phyloP scores from a whole-genome alignment of 2,888 invertebrate species.

The Heliconius ismenius region DNA sequence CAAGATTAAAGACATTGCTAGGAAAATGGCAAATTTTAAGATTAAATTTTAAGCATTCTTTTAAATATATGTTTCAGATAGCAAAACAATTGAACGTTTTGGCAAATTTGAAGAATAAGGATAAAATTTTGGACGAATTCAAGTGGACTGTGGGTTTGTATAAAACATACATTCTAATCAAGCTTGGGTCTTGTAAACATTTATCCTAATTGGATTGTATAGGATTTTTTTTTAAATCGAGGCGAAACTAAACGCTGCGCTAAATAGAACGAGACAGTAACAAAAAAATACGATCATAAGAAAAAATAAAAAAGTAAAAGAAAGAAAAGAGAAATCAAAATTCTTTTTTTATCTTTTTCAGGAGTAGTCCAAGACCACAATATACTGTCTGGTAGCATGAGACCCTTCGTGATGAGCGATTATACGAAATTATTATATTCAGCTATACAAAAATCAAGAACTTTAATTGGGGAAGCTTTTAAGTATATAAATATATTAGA shows the following conservation, averaged over 20 bases:
- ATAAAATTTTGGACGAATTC: constrained; percentile 57
- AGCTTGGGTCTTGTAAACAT: no score
- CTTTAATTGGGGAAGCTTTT: constrained; percentile 52
- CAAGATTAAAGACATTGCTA: neutral
- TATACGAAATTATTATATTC: constrained; percentile 51
- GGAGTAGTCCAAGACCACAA: constrained; percentile 65
- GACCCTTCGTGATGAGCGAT: constrained; percentile 48
- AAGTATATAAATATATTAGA: constrained; percentile 52
- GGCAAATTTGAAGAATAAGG: constrained; percentile 50
- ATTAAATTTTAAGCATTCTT: neutral
- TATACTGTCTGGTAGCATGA: constrained; percentile 55
- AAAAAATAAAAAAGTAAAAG: neutral
- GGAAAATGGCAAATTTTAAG: no score
- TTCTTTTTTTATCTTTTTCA: constrained; percentile 43
- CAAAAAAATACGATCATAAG: neutral
- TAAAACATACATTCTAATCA: neutral
- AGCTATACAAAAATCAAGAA: constrained; percentile 48
- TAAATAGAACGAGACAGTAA: no score
- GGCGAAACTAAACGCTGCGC: no score
- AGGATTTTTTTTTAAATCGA: no score
- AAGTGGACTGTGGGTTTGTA: constrained; percentile 61
- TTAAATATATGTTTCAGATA: constrained; percentile 50
- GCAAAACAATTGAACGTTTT: constrained; percentile 64
- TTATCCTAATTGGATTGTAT: no score
- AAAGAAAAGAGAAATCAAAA: neutral